phyloP scores from a whole-genome alignment of 2,888 invertebrate genomes.

The Entomobrya multifasciata region DNA sequence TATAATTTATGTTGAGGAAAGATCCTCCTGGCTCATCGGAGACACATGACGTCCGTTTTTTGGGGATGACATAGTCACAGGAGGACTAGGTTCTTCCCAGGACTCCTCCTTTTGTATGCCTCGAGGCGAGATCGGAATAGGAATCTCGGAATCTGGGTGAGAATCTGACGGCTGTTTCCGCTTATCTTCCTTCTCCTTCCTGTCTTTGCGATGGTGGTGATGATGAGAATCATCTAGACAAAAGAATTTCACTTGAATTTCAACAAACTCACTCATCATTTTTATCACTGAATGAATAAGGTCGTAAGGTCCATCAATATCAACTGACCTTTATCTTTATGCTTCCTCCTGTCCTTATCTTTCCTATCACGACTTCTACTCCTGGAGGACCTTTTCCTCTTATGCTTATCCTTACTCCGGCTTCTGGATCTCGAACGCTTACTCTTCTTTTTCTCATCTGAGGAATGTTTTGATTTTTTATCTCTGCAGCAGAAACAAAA shows the following conservation, averaged over 20 bases:
- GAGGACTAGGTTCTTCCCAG: neutral
- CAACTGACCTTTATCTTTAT: conserved; percentile 42
- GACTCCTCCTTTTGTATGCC: neutral
- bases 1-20: conserved; percentile 13
- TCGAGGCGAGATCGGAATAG: no score
- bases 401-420: conserved; percentile 64
- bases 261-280: no score
- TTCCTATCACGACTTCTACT: conserved; percentile 69
- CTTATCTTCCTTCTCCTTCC: no score
- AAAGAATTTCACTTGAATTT: no score
- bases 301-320: no score
- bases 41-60: no score
- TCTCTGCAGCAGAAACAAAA: conserved; percentile 37
- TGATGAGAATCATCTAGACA: no score
- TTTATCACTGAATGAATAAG: no score
- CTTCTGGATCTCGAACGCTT: conserved; percentile 72
- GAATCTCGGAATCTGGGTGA: no score
- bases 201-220: no score
- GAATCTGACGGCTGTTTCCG: no score
- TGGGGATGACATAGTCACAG: neutral
- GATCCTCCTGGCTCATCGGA: conserved; percentile 20
- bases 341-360: conserved; percentile 45
- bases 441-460: conserved; percentile 72
- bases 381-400: conserved; percentile 67
- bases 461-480: conserved; percentile 56